A percentile compares a stretch with the other conserved stretches of the same genome.
Evolutionary conservation across 2,113 vertebrate genomes (phyloP).

Genomic region (Cepphus grylle): DNA sequence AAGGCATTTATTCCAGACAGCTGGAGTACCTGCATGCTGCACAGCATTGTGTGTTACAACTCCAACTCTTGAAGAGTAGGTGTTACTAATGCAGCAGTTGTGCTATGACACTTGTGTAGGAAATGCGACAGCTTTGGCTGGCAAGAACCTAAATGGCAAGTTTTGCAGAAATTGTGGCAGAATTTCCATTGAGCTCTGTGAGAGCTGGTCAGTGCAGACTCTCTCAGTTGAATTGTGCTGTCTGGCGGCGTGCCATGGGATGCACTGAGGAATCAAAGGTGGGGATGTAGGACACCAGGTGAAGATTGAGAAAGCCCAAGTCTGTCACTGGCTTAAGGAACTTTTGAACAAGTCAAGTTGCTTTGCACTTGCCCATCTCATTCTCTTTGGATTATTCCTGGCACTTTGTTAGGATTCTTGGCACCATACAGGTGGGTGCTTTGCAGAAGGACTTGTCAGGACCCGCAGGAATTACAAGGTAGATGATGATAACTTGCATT

Average conservation of each 20-base stretch:
- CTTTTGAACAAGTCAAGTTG: not conserved
- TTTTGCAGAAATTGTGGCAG: not conserved
- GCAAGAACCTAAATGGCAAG: not conserved
- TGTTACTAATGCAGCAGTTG: not conserved
- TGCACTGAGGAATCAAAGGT: not conserved
- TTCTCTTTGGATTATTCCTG: not conserved
- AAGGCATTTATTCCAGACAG: not conserved
- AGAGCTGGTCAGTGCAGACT: not conserved
- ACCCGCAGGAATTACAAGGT: not conserved
- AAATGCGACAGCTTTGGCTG: not conserved
- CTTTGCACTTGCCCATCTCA: not conserved
- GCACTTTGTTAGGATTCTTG: not conserved
- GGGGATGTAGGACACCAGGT: not conserved
- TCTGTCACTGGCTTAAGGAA: not conserved
- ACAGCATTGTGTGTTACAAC: not conserved
- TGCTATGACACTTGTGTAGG: not conserved
- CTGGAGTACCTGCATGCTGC: not conserved
- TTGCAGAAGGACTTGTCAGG: not conserved
- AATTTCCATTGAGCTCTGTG: not conserved
- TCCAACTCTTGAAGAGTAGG: not conserved
- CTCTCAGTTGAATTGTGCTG: rapidly evolving
- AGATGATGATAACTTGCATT: not conserved
- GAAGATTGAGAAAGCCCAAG: not conserved
- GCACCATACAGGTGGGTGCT: not conserved
- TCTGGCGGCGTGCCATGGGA: not conserved